Base-by-base conservation (phyloP, 92 coral and sea anemone species). In the Epizoanthus ramosus region DNA sequence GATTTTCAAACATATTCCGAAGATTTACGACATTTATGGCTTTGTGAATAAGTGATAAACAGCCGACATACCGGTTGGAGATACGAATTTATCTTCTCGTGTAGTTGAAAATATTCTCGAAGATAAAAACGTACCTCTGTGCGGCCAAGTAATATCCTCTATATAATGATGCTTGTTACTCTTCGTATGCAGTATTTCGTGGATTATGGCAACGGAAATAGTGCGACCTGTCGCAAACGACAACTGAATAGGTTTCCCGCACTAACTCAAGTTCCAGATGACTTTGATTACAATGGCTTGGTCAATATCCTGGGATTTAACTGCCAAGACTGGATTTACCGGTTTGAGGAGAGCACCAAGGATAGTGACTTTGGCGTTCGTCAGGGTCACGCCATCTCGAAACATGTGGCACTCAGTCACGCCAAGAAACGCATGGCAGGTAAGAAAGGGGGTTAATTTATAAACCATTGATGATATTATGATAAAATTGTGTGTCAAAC, bases 271-370 rank as follows among this genome's bases (percentile, higher is more conserved):
- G 84, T 88, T 67, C 91, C 91, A 24, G 88, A 83, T 2, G 68
- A 88, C 28, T 88, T 88, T 82, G 80, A 76, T 28, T 88, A 75
- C 88, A 87, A 87, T 57, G 91, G 91, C 8, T 54, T 75, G 5
- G 88, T 84, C 50, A 86, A 84, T 57, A 88, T 88, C 56, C 85
- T 88, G 22, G 91, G 91, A 15, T 85, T 88, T n/a, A 75, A 57
- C 61, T 88, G 91, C 63, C 84, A 88, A 22, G 91, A 88, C 47
- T 88, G 91, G 91, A 52, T 88, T 52, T 77, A 83, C 21, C 41
- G 22, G 19, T 41, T 61, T 22, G 71, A 61, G 19, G 59, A 61
- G 18, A 77, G 61, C 82, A 43, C 82, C 13, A 25, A n/a, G 45
- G 63, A 59, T 21, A 57, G 82, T 43, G 58, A 39, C 58, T 75